phyloP scores from a whole-genome alignment of 2,113 vertebrate genomes.

The Hippocampus comes region DNA sequence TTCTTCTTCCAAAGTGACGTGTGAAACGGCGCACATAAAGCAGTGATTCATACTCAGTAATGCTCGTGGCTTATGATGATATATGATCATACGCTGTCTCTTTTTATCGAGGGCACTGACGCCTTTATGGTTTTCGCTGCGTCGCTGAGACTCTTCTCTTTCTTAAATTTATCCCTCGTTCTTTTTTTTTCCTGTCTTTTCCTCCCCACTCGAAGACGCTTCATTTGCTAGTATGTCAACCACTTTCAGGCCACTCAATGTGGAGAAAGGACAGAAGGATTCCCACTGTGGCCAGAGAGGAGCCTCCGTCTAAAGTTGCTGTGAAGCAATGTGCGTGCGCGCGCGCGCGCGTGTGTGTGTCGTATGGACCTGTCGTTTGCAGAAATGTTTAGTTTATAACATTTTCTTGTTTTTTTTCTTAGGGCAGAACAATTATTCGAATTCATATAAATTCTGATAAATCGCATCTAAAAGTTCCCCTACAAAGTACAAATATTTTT shows the following conservation, averaged over 20 bases:
- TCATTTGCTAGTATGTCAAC: constrained; percentile 64
- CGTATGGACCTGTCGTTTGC: too few species aligned
- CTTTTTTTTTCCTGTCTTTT: not conserved
- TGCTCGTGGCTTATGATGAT: constrained; percentile 91
- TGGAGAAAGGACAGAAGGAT: not conserved
- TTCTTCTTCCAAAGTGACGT: constrained; percentile 86
- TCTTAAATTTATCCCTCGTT: constrained; percentile 24
- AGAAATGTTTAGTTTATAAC: too few species aligned
- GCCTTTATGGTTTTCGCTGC: constrained; percentile 62
- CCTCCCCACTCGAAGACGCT: constrained; percentile 20
- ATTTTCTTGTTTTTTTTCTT: too few species aligned
- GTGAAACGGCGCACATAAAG: constrained; percentile 99
- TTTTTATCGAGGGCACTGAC: constrained; percentile 55
- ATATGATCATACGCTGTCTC: constrained; percentile 84
- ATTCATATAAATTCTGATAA: too few species aligned
- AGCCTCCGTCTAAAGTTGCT: not conserved
- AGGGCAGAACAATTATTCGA: too few species aligned
- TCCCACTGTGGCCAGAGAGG: not conserved
- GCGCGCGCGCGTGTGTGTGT: too few species aligned
- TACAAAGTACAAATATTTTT: too few species aligned
- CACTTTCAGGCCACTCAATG: constrained; percentile 39
- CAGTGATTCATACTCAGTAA: constrained; percentile 95
- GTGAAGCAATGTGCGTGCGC: not conserved
- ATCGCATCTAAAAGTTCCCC: too few species aligned
- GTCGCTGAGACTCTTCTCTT: constrained; percentile 60